These are phyloP conservation scores for Ceratotherium simum DNA, from an alignment of 2,113 vertebrate genomes.

Conservation along the genomic window DNA sequence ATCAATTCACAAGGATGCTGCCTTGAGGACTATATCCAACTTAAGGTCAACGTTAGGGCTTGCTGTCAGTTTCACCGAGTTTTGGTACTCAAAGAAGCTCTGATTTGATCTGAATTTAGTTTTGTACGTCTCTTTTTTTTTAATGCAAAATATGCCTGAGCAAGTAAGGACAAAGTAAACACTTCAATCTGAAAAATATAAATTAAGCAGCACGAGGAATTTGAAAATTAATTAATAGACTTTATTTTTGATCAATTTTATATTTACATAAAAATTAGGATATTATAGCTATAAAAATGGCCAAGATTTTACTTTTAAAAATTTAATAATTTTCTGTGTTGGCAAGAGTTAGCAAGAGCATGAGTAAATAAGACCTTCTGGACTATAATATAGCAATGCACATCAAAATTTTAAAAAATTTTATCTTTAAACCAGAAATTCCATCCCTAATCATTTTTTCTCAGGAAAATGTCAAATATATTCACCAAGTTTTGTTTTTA, in stretches of 20 bases:
- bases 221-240: not conserved
- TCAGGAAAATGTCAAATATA: not conserved
- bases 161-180: not conserved
- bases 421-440: not conserved
- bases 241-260: not conserved
- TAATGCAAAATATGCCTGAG: slow-evolving; percentile 48
- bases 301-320: not conserved
- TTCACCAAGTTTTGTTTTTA: not conserved
- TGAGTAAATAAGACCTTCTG: not conserved
- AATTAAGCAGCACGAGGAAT: not conserved
- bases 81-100: slow-evolving; percentile 25
- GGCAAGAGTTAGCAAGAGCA: not conserved
- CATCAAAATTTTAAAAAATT: not conserved
- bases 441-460: not conserved
- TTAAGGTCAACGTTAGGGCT: slow-evolving; percentile 11
- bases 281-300: not conserved
- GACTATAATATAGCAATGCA: not conserved
- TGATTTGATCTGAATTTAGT: slow-evolving; percentile 21
- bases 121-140: not conserved
- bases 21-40: not conserved
- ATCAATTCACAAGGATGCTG: not conserved
- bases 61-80: not conserved
- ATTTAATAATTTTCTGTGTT: not conserved
- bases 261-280: not conserved
- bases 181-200: not conserved